These are phyloP conservation scores for Megaceryle maxima DNA, from an alignment of 2,113 vertebrate genomes.

Conservation along the genomic window DNA sequence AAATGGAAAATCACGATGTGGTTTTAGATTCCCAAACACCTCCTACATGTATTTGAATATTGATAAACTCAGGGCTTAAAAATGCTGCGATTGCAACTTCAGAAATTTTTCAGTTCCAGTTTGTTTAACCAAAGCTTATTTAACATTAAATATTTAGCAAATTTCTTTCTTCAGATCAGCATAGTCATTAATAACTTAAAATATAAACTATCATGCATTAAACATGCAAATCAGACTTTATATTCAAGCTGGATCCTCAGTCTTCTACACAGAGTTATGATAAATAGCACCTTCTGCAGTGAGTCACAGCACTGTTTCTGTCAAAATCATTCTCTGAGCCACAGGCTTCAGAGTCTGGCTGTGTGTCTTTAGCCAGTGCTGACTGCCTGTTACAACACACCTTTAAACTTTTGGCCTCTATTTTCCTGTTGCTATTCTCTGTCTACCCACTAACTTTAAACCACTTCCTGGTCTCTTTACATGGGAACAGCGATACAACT, in stretches of 20 bases:
- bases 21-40: constrained; percentile 25
- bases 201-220: constrained; percentile 52
- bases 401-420: background rate
- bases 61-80: constrained; percentile 35
- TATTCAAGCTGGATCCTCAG: constrained; percentile 28
- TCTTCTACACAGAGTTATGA: constrained; percentile 9
- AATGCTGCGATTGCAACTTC: constrained; percentile 21
- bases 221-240: constrained; percentile 60
- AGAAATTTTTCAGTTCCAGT: constrained; percentile 55
- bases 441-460: background rate
- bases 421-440: background rate
- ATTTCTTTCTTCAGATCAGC: constrained; percentile 65
- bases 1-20: background rate
- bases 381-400: background rate
- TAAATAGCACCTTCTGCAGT: constrained; percentile 28
- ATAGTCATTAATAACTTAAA: constrained; percentile 72
- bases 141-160: constrained; percentile 73
- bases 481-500: fast-evolving
- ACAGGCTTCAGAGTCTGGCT: background rate
- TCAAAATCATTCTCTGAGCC: background rate
- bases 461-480: background rate
- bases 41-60: constrained; percentile 27
- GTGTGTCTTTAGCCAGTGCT: background rate
- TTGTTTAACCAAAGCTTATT: constrained; percentile 67
- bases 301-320: background rate